These are phyloP conservation scores for Tachypleus tridentatus DNA, from an alignment of 1,140 invertebrate species.

Conservation along the genomic window DNA sequence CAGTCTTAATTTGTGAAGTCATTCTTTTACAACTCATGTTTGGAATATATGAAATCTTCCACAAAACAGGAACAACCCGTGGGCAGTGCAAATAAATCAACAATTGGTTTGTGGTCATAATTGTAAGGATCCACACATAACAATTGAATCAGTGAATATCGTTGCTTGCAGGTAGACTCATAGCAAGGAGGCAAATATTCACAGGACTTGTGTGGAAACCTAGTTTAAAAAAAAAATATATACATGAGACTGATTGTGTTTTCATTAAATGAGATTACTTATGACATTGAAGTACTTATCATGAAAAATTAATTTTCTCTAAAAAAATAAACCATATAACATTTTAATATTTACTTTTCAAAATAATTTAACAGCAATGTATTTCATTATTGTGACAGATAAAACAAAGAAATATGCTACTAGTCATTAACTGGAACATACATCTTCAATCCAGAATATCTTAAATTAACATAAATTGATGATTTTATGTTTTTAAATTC, in stretches of 20 bases:
- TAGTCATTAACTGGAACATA: too few species aligned
- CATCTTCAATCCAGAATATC: too few species aligned
- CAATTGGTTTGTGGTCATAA: constrained; percentile 26
- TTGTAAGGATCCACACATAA: constrained; percentile 25
- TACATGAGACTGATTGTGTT: background rate
- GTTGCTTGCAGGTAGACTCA: constrained; percentile 21
- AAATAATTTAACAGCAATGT: too few species aligned
- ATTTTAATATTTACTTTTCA: background rate
- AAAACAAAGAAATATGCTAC: too few species aligned
- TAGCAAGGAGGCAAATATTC: constrained; percentile 26
- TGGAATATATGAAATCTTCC: constrained; percentile 11
- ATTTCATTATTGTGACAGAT: too few species aligned
- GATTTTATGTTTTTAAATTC: too few species aligned
- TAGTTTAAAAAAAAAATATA: constrained; percentile 16
- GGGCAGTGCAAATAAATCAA: constrained; percentile 33
- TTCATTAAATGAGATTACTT: background rate
- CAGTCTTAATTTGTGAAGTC: too few species aligned
- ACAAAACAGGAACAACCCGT: constrained; percentile 35
- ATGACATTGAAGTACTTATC: too few species aligned
- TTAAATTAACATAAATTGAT: too few species aligned
- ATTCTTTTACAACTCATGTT: too few species aligned
- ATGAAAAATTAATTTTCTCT: too few species aligned
- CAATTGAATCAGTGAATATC: constrained; percentile 26
- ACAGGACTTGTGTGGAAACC: constrained; percentile 17
- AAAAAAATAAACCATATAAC: background rate